Evolutionary conservation across 2,888 invertebrate genomes (phyloP).

Genomic region (Oscheius onirici): DNA sequence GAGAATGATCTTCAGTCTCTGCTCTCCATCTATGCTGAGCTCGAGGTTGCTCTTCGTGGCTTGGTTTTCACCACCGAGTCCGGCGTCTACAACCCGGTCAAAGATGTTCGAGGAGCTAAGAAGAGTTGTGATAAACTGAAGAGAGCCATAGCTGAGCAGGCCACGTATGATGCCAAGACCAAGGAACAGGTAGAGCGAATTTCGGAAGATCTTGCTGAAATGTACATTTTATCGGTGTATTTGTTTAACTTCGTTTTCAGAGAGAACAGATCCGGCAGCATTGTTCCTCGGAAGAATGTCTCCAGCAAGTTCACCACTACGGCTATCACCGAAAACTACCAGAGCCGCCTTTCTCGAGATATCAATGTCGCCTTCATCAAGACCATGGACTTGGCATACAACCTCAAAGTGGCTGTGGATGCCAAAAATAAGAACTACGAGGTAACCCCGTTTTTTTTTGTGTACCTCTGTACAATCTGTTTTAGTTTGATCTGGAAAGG

Average conservation of each 20-base stretch:
- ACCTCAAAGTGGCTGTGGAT: conserved; percentile 6
- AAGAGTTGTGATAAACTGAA: neutral
- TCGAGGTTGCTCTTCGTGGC: neutral
- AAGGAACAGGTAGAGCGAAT: neutral
- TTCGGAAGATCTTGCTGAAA: neutral
- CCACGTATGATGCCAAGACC: neutral
- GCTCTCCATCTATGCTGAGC: neutral
- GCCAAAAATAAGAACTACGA: neutral
- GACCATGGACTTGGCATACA: conserved; percentile 1
- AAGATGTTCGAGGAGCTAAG: neutral
- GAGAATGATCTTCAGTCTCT: neutral
- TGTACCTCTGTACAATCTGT: neutral
- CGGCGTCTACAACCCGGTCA: neutral
- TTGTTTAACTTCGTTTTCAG: neutral
- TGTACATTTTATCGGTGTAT: neutral
- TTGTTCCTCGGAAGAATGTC: neutral
- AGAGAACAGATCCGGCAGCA: neutral
- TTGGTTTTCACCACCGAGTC: neutral
- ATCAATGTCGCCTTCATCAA: neutral
- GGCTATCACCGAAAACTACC: neutral
- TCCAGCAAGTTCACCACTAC: neutral
- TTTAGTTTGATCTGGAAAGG: conserved; percentile 1
- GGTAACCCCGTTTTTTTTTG: neutral
- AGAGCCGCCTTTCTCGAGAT: neutral
- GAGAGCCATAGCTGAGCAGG: neutral